Base-by-base conservation (phyloP, 2,113 vertebrate genomes). In the Apodemus sylvaticus region DNA sequence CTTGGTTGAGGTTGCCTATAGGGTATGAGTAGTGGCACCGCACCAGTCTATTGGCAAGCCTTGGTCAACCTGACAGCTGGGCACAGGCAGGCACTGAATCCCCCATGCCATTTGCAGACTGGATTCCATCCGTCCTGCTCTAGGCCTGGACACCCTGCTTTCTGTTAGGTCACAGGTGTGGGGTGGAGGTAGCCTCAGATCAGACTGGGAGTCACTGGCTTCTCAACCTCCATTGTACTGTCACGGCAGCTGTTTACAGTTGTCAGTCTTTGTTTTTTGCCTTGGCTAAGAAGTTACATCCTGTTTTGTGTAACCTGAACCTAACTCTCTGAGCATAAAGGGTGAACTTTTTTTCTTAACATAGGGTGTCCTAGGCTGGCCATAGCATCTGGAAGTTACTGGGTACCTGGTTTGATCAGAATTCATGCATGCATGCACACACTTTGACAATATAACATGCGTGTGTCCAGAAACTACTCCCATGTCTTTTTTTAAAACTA, bases 231-330 rank as follows among this genome's bases (percentile, higher is more conserved):
- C 42, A 22, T 86, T 77, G 48, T 31, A 31, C 24, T 36, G 0
- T 76, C 29, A 14, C 74, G 14, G 68, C 20, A 76, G 64, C 73
- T 93, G 68, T 91, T 89, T 85, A 93, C 73, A 55, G 66, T 92
- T 94, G 94, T 89, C 68, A 36, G 87, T 91, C 83, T 96, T 91
- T 64, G 73, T 86, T 64, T 97, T 96, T 96, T 68, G 73, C 66
- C 60, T 96, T 97, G 95, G 94, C 95, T 96, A 92, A 95, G 96
- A 96, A 94, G 87, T 87, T 93, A 81, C 14, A 97, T 89, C 71
- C 89, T 86, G 83, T 96, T 91, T 93, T 73, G 1, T 93, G 86
- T 96, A 97, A 97, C 92, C 86, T 24, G 89, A 97, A 82, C 91
- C 94, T 53, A 91, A 94, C 60, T 97, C 86, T 96, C 86, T 97